Evolutionary conservation across 2,797 vertebrate species (phyloP).

Genomic region (Cygnus olor): DNA sequence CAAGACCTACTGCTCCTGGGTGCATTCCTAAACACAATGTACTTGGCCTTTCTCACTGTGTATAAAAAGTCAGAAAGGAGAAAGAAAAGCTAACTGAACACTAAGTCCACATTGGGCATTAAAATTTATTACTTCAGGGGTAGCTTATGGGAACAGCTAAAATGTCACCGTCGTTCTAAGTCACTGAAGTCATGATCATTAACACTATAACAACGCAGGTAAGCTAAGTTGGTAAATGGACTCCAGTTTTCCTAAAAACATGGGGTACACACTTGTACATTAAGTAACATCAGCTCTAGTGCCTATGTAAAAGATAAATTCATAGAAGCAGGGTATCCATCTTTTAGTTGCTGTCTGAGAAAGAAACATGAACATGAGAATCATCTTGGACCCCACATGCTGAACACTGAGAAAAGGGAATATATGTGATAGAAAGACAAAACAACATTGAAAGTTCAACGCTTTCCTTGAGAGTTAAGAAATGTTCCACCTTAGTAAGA

Average conservation of each 20-base stretch:
- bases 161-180: not conserved
- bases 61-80: not conserved
- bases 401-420: not conserved
- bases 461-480: not conserved
- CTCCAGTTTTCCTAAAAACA: not conserved
- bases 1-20: not conserved
- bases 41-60: not conserved
- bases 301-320: not conserved
- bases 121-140: not conserved
- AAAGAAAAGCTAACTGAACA: not conserved
- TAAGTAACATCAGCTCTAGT: not conserved
- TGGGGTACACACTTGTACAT: rapidly evolving
- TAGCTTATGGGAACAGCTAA: not conserved
- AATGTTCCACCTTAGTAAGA: not conserved
- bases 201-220: not conserved
- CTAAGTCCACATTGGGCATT: not conserved
- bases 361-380: not conserved
- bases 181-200: not conserved
- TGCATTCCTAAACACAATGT: not conserved
- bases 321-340: not conserved
- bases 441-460: rapidly evolving
- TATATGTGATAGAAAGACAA: not conserved
- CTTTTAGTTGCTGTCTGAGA: not conserved
- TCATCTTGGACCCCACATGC: not conserved
- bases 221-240: not conserved